These are phyloP conservation scores for Stenoptilia bipunctidactyla DNA, from an alignment of 2,888 invertebrate species.

Conservation along the genomic window DNA sequence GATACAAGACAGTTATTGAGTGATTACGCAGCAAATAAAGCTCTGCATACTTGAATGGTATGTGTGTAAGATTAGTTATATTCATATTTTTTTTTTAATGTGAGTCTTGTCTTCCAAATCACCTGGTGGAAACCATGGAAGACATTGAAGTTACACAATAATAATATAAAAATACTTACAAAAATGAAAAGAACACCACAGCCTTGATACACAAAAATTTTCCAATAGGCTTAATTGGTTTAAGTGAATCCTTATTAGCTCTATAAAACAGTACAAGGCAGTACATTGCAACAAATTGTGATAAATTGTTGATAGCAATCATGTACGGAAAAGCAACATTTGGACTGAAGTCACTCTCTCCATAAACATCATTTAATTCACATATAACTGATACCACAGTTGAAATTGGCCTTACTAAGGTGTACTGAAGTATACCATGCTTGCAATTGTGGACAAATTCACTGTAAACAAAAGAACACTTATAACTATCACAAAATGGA, in stretches of 20 bases:
- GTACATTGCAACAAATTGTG: slow-evolving; percentile 97
- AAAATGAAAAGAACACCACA: slow-evolving; percentile 97
- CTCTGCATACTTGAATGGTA: too few species aligned
- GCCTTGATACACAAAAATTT: slow-evolving; percentile 98
- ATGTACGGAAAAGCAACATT: slow-evolving; percentile 92
- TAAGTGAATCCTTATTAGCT: slow-evolving; percentile 87
- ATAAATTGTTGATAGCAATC: slow-evolving; percentile 89
- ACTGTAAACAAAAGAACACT: slow-evolving; percentile 51
- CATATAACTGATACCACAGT: slow-evolving; percentile 92
- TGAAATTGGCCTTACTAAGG: slow-evolving; percentile 90
- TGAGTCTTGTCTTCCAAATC: too few species aligned
- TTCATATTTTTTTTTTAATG: too few species aligned
- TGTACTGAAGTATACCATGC: slow-evolving; percentile 96
- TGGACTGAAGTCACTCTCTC: slow-evolving; percentile 90
- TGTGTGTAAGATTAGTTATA: too few species aligned
- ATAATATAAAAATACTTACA: slow-evolving; percentile 76
- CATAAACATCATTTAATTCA: slow-evolving; percentile 86
- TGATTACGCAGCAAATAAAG: too few species aligned
- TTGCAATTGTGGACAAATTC: slow-evolving; percentile 95
- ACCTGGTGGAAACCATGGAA: too few species aligned
- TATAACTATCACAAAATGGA: too few species aligned
- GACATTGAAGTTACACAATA: background rate
- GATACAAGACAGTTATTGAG: too few species aligned
- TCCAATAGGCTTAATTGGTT: slow-evolving; percentile 93
- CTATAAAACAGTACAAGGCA: slow-evolving; percentile 94